These are phyloP conservation scores for Pocillopora verrucosa DNA, from an alignment of 64 coral and sea anemone genomes.

Conservation along the genomic window DNA sequence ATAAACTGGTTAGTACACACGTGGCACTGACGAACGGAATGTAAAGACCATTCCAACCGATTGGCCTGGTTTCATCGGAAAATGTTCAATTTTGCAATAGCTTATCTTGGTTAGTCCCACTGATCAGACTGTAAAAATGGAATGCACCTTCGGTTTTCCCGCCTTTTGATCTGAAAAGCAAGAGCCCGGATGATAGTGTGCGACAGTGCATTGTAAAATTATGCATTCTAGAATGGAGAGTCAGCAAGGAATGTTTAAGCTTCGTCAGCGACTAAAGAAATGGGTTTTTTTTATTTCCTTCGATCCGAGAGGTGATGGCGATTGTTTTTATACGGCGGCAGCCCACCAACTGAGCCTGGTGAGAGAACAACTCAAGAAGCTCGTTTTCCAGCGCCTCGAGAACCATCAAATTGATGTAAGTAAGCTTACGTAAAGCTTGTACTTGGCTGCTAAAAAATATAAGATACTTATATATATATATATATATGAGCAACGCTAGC, in stretches of 20 bases:
- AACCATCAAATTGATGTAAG: too few relatives aligned
- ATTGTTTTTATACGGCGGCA: neutral
- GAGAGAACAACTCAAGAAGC: neutral
- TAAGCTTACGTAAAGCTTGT: too few relatives aligned
- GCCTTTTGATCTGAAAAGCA: neutral
- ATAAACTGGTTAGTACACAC: too few relatives aligned
- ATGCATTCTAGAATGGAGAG: neutral
- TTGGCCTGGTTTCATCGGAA: too few relatives aligned
- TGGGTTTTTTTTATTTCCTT: neutral
- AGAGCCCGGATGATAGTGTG: neutral
- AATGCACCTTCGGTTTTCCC: neutral
- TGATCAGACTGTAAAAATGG: too few relatives aligned
- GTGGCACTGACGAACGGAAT: too few relatives aligned
- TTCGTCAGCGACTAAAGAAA: neutral
- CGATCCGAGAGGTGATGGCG: neutral
- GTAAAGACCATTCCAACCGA: too few relatives aligned
- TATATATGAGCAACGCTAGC: too few relatives aligned
- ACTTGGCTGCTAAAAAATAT: too few relatives aligned
- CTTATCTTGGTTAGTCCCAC: too few relatives aligned
- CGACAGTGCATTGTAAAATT: neutral
- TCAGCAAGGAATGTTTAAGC: neutral
- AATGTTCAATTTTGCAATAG: too few relatives aligned
- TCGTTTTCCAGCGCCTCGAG: neutral
- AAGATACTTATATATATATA: too few relatives aligned
- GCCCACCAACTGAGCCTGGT: neutral